Conservation (phyloP, 2,113 vertebrate genomes). For the Aythya baeri region DNA sequence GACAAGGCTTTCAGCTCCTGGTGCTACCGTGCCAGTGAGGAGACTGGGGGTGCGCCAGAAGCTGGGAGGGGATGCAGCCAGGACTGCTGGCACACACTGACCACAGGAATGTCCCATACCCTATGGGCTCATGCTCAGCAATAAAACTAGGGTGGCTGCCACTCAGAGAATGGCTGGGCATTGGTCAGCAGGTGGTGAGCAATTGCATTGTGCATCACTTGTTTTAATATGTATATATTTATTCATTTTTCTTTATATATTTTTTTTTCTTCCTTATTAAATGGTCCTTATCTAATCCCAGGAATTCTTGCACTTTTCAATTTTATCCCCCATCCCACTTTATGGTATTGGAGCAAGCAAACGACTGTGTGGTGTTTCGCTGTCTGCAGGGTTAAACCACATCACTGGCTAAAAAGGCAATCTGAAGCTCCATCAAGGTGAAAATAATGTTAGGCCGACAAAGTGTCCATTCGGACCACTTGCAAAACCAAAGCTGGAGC, state of each 20-base stretch:
- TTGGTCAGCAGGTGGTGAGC: neutral
- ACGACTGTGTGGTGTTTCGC: neutral
- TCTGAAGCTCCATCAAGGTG: neutral
- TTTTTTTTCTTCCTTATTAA: neutral
- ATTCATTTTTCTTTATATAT: neutral
- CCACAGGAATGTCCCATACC: neutral
- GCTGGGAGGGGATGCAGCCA: neutral
- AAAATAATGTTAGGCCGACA: neutral
- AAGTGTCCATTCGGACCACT: neutral
- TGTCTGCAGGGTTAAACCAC: neutral
- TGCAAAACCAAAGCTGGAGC: neutral
- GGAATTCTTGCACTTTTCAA: neutral
- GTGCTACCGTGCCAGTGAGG: neutral
- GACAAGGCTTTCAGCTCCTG: neutral
- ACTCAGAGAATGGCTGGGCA: neutral
- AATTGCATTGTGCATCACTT: neutral
- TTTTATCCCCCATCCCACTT: neutral
- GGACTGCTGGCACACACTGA: neutral
- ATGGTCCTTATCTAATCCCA: neutral
- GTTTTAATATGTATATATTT: neutral
- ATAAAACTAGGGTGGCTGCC: neutral
- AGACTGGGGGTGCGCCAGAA: neutral
- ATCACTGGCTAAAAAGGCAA: neutral
- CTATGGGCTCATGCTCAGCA: neutral
- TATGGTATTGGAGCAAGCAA: neutral